Evolutionary conservation across 2,113 vertebrate species (phyloP).

Genomic region (Crotalus viridis): DNA sequence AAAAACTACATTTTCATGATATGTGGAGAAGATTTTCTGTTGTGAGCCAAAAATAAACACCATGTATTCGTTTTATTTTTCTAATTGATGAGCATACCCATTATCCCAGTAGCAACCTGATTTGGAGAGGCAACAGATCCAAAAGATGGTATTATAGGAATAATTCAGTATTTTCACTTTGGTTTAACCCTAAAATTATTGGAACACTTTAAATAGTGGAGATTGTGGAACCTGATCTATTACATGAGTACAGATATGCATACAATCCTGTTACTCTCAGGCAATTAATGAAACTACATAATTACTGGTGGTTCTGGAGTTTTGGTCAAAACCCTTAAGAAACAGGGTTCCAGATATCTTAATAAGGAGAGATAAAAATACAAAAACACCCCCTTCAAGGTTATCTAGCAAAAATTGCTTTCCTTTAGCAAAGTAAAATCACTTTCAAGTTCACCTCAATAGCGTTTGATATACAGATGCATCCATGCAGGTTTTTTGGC

Average conservation of each 20-base stretch:
- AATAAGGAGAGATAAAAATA: background rate
- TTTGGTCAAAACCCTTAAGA: background rate
- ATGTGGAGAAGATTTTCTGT: background rate
- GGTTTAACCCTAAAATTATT: background rate
- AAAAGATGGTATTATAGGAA: background rate
- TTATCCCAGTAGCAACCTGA: too few species aligned
- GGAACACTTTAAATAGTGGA: background rate
- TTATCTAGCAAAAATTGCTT: background rate
- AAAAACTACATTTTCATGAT: background rate
- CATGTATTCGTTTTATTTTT: too few species aligned
- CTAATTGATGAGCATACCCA: too few species aligned
- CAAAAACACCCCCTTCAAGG: background rate
- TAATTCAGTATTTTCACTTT: background rate
- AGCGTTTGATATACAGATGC: background rate
- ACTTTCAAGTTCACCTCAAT: background rate
- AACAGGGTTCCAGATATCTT: background rate
- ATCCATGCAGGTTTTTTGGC: background rate
- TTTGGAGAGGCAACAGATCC: too few species aligned
- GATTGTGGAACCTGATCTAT: background rate
- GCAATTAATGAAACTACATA: too few species aligned
- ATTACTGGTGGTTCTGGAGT: background rate
- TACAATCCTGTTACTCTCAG: background rate
- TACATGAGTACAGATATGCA: background rate
- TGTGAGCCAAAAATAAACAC: too few species aligned
- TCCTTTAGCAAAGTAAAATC: background rate